Evolutionary conservation across 2,113 vertebrate genomes (phyloP).

Genomic region (Montifringilla adamsi): DNA sequence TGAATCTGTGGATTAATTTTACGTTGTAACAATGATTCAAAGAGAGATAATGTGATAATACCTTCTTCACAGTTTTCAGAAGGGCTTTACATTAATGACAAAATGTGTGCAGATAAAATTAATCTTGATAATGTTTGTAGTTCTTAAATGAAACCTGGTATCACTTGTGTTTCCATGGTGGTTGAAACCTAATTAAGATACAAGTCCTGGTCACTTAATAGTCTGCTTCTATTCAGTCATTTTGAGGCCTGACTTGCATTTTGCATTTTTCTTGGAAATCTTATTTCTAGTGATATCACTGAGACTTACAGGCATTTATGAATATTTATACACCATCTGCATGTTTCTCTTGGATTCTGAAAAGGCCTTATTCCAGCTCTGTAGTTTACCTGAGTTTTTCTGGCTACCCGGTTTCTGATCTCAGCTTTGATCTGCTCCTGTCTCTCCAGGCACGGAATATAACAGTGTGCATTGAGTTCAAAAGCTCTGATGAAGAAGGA

Average conservation of each 20-base stretch:
- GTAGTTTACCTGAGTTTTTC: background rate
- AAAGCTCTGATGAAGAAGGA: conserved; percentile 89
- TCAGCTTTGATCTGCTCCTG: background rate
- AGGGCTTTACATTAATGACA: background rate
- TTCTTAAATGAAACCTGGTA: conserved; percentile 9
- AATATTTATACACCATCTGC: background rate
- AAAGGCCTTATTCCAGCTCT: conserved; percentile 29
- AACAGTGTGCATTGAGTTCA: conserved; percentile 91
- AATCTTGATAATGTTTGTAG: background rate
- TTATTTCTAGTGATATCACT: background rate
- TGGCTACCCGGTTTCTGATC: background rate
- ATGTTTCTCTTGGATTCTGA: background rate
- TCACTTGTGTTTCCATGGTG: background rate
- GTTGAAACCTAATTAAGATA: background rate
- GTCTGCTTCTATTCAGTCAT: background rate
- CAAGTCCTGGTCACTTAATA: background rate
- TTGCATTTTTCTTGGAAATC: conserved; percentile 4
- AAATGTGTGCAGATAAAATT: background rate
- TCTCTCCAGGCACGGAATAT: conserved; percentile 91
- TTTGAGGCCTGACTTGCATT: background rate
- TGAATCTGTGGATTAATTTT: background rate
- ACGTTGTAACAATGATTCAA: background rate
- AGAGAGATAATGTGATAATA: background rate
- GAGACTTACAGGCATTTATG: background rate
- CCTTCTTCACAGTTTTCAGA: background rate